phyloP scores from a whole-genome alignment of 2,113 vertebrate genomes.

The human region DNA sequence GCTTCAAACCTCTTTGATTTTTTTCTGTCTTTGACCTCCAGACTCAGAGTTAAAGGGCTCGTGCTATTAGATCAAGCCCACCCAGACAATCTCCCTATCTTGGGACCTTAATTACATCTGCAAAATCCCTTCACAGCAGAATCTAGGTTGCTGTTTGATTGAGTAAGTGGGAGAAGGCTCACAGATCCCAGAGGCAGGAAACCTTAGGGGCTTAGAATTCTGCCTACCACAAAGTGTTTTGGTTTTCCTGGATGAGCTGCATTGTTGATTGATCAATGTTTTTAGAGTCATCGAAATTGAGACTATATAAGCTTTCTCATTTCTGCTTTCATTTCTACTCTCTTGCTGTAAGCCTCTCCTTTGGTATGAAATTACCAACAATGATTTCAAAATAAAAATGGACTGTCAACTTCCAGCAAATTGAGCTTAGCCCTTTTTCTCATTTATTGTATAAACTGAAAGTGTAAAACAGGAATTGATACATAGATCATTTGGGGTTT shows the following conservation, averaged over 20 bases:
- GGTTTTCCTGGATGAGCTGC: not conserved
- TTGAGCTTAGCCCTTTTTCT: not conserved
- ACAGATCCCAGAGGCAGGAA: not conserved
- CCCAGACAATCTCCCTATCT: not conserved
- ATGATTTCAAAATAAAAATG: slow-evolving; percentile 7
- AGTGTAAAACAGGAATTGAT: slow-evolving; percentile 30
- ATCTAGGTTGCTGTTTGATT: not conserved
- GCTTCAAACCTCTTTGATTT: not conserved
- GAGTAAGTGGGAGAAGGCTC: not conserved
- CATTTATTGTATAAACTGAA: slow-evolving; percentile 5
- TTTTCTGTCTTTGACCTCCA: slow-evolving; percentile 31
- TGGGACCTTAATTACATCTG: not conserved
- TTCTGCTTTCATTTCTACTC: slow-evolving; percentile 45
- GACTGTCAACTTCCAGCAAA: slow-evolving; percentile 31
- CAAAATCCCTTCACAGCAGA: not conserved
- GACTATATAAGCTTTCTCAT: not conserved
- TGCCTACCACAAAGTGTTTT: not conserved
- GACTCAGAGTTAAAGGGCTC: not conserved
- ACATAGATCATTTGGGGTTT: not conserved
- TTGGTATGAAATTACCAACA: not conserved
- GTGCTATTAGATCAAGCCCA: not conserved
- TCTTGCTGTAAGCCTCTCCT: not conserved
- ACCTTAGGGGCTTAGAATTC: not conserved
- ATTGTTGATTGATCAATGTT: not conserved
- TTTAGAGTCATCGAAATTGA: not conserved